Base-by-base conservation (phyloP, 2,113 vertebrate genomes). In the Coryphaenoides rupestris region DNA sequence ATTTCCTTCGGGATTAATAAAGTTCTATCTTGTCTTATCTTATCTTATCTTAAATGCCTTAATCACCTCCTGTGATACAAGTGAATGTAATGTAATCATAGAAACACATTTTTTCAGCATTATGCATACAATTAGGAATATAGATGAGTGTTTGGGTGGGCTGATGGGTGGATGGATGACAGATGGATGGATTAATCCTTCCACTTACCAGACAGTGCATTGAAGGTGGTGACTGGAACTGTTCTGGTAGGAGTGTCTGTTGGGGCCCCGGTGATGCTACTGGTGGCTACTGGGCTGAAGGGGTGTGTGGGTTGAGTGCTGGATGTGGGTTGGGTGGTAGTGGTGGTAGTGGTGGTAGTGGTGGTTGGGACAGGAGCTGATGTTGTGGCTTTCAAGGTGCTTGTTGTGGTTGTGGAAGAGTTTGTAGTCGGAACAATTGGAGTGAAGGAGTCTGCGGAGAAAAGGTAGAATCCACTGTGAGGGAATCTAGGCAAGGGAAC, bases 361-460 rank as follows among this genome's bases (percentile, higher is more conserved):
- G 15, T 26, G 45, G 26, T 54, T 16, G 45, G 2, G 17, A 26
- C 21, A 54, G 68, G 33, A 1, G 19, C 52, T 49, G 54, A 52
- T 4, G 59, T 26, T 56, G 54, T 49, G 33, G 19, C 13, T 19
- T 19, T 12, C 21, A 17, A 23, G 21, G 6, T 21, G 16, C 52
- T 16, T n/a, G 69, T 65, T 63, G 67, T 60, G 63, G 53, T 23
- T 0, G 50, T 7, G 59, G 54, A 63, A 28, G 68, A 2, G 1
- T 26, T 16, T 4, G 66, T 72, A 23, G 19, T 22, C 26, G 1
- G 50, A n/a, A 4, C 40, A 6, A 63, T 1, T 10, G 78, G 75
- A 33, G 5, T 33, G 19, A 83, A 81, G 19, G 3, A 19, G 22
- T 80, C 75, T 82, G 22, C 12, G 62, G 65, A 65, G 0, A 33